Evolutionary conservation across 2,113 vertebrate genomes (phyloP).

Genomic region (Hymenochirus boettgeri): DNA sequence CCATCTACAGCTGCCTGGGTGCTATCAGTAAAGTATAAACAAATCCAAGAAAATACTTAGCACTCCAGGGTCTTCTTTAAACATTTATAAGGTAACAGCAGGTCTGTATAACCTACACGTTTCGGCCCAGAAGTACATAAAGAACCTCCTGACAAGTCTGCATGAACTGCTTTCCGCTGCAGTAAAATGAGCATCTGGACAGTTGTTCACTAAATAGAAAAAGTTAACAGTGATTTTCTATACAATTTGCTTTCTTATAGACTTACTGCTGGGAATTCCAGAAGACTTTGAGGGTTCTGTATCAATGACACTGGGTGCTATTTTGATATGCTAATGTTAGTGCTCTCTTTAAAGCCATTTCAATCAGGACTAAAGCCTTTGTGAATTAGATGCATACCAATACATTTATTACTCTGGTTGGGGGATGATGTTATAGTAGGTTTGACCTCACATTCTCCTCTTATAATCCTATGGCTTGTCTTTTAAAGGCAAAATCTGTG

Average conservation of each 20-base stretch:
- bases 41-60: too few relatives aligned
- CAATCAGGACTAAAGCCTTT: background rate
- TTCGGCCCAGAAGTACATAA: too few relatives aligned
- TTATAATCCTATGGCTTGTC: background rate
- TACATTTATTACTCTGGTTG: background rate
- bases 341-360: conserved; percentile 2
- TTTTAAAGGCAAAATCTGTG: too few relatives aligned
- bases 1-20: too few relatives aligned
- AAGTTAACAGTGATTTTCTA: background rate
- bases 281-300: background rate
- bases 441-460: conserved; percentile 1
- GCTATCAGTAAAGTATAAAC: too few relatives aligned
- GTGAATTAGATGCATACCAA: background rate
- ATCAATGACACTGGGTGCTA: background rate
- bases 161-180: too few relatives aligned
- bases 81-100: too few relatives aligned
- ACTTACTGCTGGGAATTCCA: conserved; percentile 1
- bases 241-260: background rate
- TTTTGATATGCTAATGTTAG: background rate
- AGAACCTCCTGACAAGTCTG: too few relatives aligned
- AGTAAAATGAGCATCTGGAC: too few relatives aligned
- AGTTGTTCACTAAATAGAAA: background rate
- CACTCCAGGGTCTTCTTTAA: too few relatives aligned
- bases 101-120: too few relatives aligned
- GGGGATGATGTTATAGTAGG: background rate